These are phyloP conservation scores for Rhagoletis zephyria DNA, from an alignment of 1,140 invertebrate species.

Conservation along the genomic window DNA sequence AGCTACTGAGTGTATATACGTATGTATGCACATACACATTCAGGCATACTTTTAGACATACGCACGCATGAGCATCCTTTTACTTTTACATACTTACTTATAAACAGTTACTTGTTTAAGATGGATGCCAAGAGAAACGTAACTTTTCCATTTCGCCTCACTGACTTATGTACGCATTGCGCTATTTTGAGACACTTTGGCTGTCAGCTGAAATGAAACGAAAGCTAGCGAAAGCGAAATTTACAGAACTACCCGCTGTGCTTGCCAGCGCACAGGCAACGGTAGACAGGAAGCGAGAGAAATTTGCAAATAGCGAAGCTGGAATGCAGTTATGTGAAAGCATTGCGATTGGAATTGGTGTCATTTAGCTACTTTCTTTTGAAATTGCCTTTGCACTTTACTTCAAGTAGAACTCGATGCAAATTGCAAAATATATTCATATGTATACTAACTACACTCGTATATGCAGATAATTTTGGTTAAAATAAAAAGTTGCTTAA, in stretches of 20 bases:
- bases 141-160: constrained; percentile 39
- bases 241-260: neutral
- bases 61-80: neutral
- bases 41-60: neutral
- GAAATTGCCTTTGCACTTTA: neutral
- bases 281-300: neutral
- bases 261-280: neutral
- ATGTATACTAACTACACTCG: too few relatives aligned
- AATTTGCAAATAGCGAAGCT: constrained; percentile 13
- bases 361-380: constrained; percentile 7
- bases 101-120: neutral
- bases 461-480: too few relatives aligned
- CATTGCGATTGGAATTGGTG: neutral
- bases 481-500: too few relatives aligned
- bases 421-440: too few relatives aligned
- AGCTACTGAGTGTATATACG: neutral
- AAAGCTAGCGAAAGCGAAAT: constrained; percentile 36
- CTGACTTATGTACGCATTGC: constrained; percentile 8
- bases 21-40: neutral
- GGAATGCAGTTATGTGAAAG: constrained; percentile 10
- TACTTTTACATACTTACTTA: neutral
- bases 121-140: constrained; percentile 16
- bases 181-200: neutral
- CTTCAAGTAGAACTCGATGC: too few relatives aligned
- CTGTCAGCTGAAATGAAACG: constrained; percentile 25